Percentiles rank a stretch among this genome's conserved stretches.
phyloP scores from a whole-genome alignment of 2,113 vertebrate genomes.

The Macaca fascicularis region DNA sequence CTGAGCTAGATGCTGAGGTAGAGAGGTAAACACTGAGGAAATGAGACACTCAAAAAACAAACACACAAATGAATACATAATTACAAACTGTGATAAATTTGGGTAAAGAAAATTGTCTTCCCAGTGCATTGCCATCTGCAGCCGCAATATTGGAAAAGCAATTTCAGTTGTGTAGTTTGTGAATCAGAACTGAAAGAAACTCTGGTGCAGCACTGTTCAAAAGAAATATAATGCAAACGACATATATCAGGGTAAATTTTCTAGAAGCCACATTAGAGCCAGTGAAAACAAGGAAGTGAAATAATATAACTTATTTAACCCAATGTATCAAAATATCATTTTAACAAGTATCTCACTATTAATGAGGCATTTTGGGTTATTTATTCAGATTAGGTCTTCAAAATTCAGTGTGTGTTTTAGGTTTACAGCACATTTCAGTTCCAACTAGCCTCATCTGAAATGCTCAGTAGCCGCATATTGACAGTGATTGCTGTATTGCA shows the following conservation, averaged over 20 bases:
- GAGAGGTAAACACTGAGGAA: not conserved
- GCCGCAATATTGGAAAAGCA: not conserved
- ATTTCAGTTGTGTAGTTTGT: not conserved
- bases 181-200: not conserved
- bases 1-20: not conserved
- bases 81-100: not conserved
- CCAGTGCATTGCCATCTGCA: not conserved
- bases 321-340: not conserved
- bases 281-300: not conserved
- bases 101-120: not conserved
- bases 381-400: not conserved
- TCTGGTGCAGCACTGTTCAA: not conserved
- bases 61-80: not conserved
- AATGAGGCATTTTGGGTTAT: not conserved
- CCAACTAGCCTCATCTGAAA: not conserved
- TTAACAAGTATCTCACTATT: not conserved
- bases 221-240: not conserved
- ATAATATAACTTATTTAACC: not conserved
- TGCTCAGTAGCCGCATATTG: not conserved
- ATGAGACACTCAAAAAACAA: constrained; percentile 7
- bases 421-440: not conserved
- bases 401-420: not conserved
- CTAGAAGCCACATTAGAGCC: not conserved
- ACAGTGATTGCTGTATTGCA: no score
- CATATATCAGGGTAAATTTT: not conserved